Conservation (phyloP, 2,113 vertebrate species). For the Pseudorectes ferrugineus region DNA sequence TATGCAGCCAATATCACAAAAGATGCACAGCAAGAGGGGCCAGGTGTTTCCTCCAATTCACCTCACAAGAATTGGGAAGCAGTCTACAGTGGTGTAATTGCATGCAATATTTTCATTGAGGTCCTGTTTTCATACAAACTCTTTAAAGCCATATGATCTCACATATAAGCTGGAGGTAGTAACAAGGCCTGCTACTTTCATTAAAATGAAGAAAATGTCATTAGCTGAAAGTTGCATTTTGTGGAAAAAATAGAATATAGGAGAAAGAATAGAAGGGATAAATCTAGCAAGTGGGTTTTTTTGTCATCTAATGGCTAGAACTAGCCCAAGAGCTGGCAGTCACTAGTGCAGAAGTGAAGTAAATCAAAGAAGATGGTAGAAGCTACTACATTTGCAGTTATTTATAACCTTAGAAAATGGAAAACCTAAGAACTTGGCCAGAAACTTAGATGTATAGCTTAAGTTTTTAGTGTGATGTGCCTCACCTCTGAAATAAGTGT, state of each 20-base stretch:
- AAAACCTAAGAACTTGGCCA: background rate
- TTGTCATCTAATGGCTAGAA: background rate
- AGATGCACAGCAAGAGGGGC: fast-evolving
- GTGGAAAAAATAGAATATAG: background rate
- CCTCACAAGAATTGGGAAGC: background rate
- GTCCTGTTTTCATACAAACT: background rate
- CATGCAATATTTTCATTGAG: background rate
- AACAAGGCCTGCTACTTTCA: background rate
- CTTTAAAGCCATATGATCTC: background rate
- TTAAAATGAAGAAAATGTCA: background rate
- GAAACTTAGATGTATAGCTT: background rate
- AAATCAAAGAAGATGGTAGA: slow-evolving; percentile 8
- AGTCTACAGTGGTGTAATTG: background rate
- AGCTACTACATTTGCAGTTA: background rate
- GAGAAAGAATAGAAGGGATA: background rate
- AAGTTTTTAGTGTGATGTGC: background rate
- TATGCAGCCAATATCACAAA: background rate
- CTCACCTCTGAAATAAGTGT: background rate
- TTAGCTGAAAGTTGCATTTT: background rate
- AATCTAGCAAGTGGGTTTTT: background rate
- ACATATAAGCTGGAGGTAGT: background rate
- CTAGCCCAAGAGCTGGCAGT: background rate
- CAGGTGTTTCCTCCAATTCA: background rate
- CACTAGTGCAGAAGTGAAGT: background rate
- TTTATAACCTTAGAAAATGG: slow-evolving; percentile 30